Evolutionary conservation across 2,888 invertebrate species (phyloP).

Genomic region (Cheilosia variabilis): DNA sequence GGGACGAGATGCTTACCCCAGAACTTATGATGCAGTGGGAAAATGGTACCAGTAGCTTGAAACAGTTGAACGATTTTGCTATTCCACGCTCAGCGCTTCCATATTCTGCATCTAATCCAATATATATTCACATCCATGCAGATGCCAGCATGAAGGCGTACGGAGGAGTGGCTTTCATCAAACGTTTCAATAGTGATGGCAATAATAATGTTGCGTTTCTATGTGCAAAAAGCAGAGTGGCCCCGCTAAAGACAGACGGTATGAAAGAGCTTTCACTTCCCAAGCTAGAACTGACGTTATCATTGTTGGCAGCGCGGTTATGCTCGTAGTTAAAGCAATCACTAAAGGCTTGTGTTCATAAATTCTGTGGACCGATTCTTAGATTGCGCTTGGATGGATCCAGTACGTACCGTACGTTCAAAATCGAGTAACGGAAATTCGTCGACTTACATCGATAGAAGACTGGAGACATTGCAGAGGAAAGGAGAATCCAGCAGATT

Average conservation of each 20-base stretch:
- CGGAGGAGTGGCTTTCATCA: constrained; percentile 24
- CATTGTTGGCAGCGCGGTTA: constrained; percentile 21
- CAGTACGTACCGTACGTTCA: no score
- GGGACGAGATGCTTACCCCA: constrained; percentile 13
- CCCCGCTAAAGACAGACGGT: constrained; percentile 6
- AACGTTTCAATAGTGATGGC: no score
- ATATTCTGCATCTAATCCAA: background rate
- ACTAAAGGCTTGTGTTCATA: background rate
- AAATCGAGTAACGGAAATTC: no score
- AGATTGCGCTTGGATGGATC: no score
- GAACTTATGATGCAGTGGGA: constrained; percentile 7
- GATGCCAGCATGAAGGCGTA: constrained; percentile 42
- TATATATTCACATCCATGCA: constrained; percentile 27
- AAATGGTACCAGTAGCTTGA: background rate
- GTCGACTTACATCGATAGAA: no score
- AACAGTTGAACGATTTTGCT: constrained; percentile 2
- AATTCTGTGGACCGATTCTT: no score
- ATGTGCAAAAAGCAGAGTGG: no score
- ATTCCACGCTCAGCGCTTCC: constrained; percentile 6
- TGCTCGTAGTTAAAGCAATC: constrained; percentile 20
- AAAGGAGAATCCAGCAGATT: no score
- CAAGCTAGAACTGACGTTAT: constrained; percentile 21
- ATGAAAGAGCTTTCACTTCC: constrained; percentile 20
- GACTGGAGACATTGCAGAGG: no score
- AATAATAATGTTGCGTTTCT: no score